Conservation (phyloP, 2,888 invertebrate species). For the Sericinus montela region DNA sequence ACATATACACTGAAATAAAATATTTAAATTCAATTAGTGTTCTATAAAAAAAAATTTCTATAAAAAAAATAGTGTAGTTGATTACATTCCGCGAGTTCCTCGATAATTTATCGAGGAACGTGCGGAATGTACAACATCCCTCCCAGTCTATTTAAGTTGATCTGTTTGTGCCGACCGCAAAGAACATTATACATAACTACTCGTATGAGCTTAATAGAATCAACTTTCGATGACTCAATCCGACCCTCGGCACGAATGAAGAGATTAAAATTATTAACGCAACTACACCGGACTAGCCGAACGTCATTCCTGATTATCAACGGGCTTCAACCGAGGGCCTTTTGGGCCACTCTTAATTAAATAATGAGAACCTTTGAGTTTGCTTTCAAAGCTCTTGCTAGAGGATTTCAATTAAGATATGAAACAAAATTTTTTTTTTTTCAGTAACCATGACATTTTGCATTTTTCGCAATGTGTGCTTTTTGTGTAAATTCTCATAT, state of each 20-base stretch:
- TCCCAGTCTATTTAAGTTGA: no score
- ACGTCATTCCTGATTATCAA: conserved; percentile 68
- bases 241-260: conserved; percentile 37
- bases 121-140: not conserved
- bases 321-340: conserved; percentile 44
- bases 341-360: conserved; percentile 50
- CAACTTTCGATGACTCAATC: conserved; percentile 19
- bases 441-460: not conserved
- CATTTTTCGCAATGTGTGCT: not conserved
- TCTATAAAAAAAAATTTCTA: no score
- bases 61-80: no score
- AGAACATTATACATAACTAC: conserved; percentile 13
- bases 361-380: conserved; percentile 43
- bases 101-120: not conserved
- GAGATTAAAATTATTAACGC: conserved; percentile 62
- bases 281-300: conserved; percentile 42
- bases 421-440: not conserved
- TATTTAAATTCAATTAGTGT: no score
- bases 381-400: conserved; percentile 4
- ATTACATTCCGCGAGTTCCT: no score
- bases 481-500: no score
- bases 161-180: not conserved
- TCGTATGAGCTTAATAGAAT: conserved; percentile 19
- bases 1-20: no score
- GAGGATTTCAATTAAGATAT: conserved; percentile 8